Conservation (phyloP, 2,113 vertebrate genomes). For the Heterocephalus glaber region DNA sequence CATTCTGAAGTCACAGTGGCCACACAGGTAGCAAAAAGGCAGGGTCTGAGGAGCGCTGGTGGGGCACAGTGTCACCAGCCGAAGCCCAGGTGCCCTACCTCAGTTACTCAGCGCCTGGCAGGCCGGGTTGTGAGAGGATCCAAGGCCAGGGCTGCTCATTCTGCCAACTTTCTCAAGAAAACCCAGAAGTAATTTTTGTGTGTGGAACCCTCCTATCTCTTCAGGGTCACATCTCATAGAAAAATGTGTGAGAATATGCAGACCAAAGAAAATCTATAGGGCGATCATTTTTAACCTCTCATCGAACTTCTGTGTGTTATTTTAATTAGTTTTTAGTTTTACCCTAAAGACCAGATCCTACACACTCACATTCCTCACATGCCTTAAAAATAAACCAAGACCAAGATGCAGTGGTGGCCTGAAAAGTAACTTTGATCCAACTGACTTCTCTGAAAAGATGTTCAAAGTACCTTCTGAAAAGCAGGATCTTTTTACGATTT, state of each 20-base stretch:
- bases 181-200: not conserved
- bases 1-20: not conserved
- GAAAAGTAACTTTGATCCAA: not conserved
- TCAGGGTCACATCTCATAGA: not conserved
- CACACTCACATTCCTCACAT: not conserved
- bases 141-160: not conserved
- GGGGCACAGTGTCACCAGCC: not conserved
- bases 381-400: not conserved
- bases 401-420: not conserved
- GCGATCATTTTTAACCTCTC: not conserved
- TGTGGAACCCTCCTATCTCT: not conserved
- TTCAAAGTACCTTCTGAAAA: conserved; percentile 1
- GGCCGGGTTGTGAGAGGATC: not conserved
- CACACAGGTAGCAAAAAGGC: not conserved
- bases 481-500: not conserved
- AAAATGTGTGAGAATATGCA: not conserved
- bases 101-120: not conserved
- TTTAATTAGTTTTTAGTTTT: not conserved
- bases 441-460: not conserved
- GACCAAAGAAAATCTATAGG: not conserved
- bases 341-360: not conserved
- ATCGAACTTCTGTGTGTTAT: not conserved
- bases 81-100: not conserved
- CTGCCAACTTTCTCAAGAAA: not conserved
- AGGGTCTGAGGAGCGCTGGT: not conserved